phyloP scores from a whole-genome alignment of 1,140 invertebrate species.

The Drosophila ercepeae region DNA sequence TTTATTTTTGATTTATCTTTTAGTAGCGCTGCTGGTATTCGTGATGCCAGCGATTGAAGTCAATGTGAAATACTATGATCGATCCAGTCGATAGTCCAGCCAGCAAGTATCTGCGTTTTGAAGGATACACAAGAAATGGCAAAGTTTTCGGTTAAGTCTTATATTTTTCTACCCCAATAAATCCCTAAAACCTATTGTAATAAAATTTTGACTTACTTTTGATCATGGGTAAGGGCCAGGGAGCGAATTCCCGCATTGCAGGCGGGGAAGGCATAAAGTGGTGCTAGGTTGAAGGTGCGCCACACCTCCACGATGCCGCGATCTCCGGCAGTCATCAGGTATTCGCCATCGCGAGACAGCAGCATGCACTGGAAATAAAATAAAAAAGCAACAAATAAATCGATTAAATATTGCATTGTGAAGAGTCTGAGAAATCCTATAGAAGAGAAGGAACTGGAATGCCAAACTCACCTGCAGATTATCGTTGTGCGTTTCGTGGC shows the following conservation, averaged over 20 bases:
- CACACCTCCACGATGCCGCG: conserved; percentile 99
- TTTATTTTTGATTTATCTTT: conserved; percentile 43
- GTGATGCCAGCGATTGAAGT: conserved; percentile 99
- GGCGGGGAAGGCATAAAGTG: conserved; percentile 98
- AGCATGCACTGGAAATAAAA: conserved; percentile 90
- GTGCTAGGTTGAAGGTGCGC: conserved; percentile 97
- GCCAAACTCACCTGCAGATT: conserved; percentile 92
- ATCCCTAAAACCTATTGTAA: not conserved
- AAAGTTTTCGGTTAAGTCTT: not conserved
- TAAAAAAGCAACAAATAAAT: conserved; percentile 25
- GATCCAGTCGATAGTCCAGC: conserved; percentile 98
- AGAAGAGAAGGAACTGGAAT: not conserved
- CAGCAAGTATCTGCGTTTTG: conserved; percentile 98
- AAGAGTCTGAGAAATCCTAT: not conserved
- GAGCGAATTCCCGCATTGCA: conserved; percentile 97
- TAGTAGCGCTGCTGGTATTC: conserved; percentile 97
- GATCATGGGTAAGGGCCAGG: conserved; percentile 97
- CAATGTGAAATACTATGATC: conserved; percentile 99
- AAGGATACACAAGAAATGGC: no score
- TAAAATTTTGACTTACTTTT: conserved; percentile 90
- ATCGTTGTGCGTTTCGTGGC: conserved; percentile 96
- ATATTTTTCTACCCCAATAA: not conserved
- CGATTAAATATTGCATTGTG: no score
- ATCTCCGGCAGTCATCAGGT: conserved; percentile 98
- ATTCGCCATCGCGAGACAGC: conserved; percentile 98